Base-by-base conservation (phyloP, 2,888 invertebrate species). In the Xanthorhoe designata region DNA sequence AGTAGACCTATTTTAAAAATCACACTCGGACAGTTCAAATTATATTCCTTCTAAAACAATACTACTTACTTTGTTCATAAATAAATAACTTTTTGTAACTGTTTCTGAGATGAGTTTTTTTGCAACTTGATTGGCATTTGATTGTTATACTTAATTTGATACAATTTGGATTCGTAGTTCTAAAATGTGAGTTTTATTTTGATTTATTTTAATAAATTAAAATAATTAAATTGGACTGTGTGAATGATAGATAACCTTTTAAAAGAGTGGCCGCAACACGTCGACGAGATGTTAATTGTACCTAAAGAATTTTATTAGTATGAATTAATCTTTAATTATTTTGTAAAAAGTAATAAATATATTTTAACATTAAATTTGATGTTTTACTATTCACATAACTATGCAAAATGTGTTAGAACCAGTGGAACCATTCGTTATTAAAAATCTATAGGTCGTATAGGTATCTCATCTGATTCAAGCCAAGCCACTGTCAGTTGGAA, bases 291-390 rank as follows among this genome's bases (percentile, higher is more conserved):
- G 83, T 84, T 83, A 15, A 60, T 84, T 80, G 62, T 69, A 66
- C 70, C 70, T 71, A 71, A 73, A 67, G 66, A 61, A 50, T 58
- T 66, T 66, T 67, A 67, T 59, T 62, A 61, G 57, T 66, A 66
- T 66, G 67, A 59, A 61, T 58, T 66, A 58, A 66, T 59, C 54
- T 61, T 71, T 68, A 65, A 68, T 63, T 64, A 64, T 71, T 68
- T 69, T 90, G 90, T 90, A 90, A 87, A 90, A 88, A 87, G 84
- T 82, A 88, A 89, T 90, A 89, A 90, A 88, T 85, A 84, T 87
- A 90, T 88, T 89, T 90, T 90, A 91, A 90, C 89, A 87, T 81
- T 51, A 58, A 17, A 51, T 6, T 45, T 45, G n/a, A 47, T 13
- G 13, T 42, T 42, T 42, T 42, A n/a, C 24, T 24, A 24, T 24